Conservation (phyloP, 2,113 vertebrate species). For the Dipodomys spectabilis region DNA sequence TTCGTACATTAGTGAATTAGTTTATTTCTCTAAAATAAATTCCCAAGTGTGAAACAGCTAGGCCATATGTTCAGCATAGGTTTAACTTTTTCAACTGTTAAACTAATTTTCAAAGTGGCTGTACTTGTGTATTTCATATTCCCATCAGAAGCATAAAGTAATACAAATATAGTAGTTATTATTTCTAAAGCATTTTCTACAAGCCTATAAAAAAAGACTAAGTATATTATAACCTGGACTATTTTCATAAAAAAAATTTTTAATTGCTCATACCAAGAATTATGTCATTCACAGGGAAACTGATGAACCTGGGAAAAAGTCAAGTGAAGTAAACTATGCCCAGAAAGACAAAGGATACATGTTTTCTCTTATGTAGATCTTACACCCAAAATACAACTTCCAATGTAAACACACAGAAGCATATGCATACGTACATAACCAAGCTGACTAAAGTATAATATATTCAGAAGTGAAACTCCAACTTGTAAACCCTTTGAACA, state of each 20-base stretch:
- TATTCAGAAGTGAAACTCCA: too few species aligned
- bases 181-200: constrained; percentile 34
- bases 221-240: background rate
- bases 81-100: constrained; percentile 4
- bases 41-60: background rate
- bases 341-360: too few species aligned
- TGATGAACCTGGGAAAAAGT: too few species aligned
- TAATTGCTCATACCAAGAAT: background rate
- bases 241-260: background rate
- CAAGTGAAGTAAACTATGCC: too few species aligned
- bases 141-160: background rate
- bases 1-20: background rate
- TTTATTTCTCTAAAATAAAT: constrained; percentile 16
- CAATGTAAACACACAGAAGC: too few species aligned
- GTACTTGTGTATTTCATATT: background rate
- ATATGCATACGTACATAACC: too few species aligned
- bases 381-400: too few species aligned
- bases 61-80: background rate
- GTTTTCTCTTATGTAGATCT: too few species aligned
- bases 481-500: too few species aligned
- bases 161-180: background rate
- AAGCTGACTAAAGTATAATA: too few species aligned
- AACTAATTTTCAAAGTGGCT: constrained; percentile 3
- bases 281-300: too few species aligned
- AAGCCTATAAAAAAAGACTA: constrained; percentile 16